Base-by-base conservation (phyloP, 2,888 invertebrate species). In the Mythimna lalbum region DNA sequence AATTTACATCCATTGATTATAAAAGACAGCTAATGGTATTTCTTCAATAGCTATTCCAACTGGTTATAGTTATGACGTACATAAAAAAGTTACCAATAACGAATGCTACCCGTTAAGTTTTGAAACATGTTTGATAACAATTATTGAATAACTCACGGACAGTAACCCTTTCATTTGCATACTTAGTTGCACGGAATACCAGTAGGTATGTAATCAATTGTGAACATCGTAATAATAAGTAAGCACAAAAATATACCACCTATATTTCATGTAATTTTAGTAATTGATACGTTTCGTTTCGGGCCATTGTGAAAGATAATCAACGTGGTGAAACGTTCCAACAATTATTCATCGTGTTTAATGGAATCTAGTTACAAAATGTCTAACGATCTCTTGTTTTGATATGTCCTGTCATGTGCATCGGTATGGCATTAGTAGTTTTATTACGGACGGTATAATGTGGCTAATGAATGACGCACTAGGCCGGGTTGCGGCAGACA, bases 121-220 rank as follows among this genome's bases (percentile, higher is more conserved):
- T 69, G 64, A 84, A 82, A 86, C 84, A 73, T 81, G 88, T 83
- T 87, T 84, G 74, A 84, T 85, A 85, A 85, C 79, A 81, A 81
- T 82, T 81, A 86, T 89, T 82, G 80, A 86, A 86, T 81, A 86
- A 86, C 81, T 77, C 78, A 79, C 78, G 83, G 73, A 60, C 75
- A 73, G 73, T 80, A 83, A 90, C 87, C 86, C 87, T 89, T 86
- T 83, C 77, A 90, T 91, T 91, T 90, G 86, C 91, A 90, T 91
- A 87, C 81, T 80, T 76, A 85, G 71, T 79, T 81, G 77, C 79
- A 86, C 70, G 78, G 77, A 83, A 82, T 78, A 77, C 69, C 69
- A 74, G 66, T 39, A 39, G 39, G 39, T 75, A 73, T 79, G 81
- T 82, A 85, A 90, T 88, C 85, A 88, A 86, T 88, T 86, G 84